phyloP scores from a whole-genome alignment of 1,140 invertebrate genomes.

The Mycetomoellerius zeteki region DNA sequence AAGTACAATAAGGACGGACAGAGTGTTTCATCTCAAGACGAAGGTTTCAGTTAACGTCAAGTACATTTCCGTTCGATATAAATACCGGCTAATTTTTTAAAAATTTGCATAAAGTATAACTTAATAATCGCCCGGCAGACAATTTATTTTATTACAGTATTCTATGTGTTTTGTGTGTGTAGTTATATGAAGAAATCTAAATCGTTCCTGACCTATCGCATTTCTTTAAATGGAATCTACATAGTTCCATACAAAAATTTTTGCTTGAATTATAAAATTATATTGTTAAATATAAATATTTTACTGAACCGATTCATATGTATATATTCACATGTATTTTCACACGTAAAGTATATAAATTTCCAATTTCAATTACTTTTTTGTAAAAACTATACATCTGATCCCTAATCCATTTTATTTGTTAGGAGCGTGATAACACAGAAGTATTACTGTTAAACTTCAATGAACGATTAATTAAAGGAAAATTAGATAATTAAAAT shows the following conservation, averaged over 20 bases:
- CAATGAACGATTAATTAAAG: not conserved
- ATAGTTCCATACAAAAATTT: no score
- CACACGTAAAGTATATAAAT: no score
- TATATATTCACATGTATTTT: not conserved
- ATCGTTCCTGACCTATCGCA: not conserved
- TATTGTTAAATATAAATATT: not conserved
- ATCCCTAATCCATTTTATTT: not conserved
- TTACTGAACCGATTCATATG: no score
- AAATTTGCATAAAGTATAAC: not conserved
- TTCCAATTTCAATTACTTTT: not conserved
- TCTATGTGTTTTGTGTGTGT: no score
- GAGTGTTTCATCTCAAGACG: conserved; percentile 24
- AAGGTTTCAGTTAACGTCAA: conserved; percentile 20
- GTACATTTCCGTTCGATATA: conserved; percentile 18
- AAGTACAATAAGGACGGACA: conserved; percentile 29
- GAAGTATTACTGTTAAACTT: not conserved
- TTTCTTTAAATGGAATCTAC: not conserved
- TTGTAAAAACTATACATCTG: not conserved
- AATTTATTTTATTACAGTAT: not conserved
- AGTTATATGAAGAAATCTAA: not conserved
- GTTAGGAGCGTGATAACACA: not conserved
- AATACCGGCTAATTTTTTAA: not conserved
- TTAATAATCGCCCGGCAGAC: not conserved
- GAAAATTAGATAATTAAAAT: not conserved
- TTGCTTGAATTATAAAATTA: not conserved